Base-by-base conservation (phyloP, 2,797 vertebrate genomes). In the Discoglossus pictus region DNA sequence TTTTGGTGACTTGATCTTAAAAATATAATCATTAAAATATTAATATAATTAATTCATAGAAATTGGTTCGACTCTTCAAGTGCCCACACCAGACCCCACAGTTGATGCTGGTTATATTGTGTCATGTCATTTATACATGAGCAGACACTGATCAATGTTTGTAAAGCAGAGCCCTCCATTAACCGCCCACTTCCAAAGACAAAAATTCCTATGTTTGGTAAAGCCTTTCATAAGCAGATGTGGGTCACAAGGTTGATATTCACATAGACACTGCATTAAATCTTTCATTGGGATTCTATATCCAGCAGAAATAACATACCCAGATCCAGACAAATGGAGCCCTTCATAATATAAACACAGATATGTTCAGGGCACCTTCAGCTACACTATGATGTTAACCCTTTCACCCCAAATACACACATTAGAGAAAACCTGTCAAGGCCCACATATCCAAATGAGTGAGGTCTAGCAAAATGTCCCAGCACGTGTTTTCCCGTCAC, bases 131-230 rank as follows among this genome's bases (percentile, higher is more conserved):
- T 53, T 74, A 73, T 39, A 16, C 16, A 51, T 64, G 60, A 65
- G 18, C 46, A 73, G 66, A 40, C 31, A 43, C 2, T 63, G 66
- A 46, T 25, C 55, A 6, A n/a, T 74, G 73, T 78, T 71, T 42
- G 36, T 61, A 74, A 18, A 47, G 18, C n/a, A 1, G 31, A 35
- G n/a, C 55, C 1, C 0, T 74, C 1, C 5, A 3, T 15, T 7
- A 55, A 9, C 21, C 2, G 1, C 13, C 17, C 11, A 12, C 34
- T 53, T 48, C 76, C 25, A 16, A 55, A 73, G n/a, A 43, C n/a
- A 43, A 52, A 40, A 0, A 6, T 56, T 46, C 1, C 66, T 68
- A 58, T 59, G 13, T 54, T 1, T 42, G 7, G 9, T 0, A 0
- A 2, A 58, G 6, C 1, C 4, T 61, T 77, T 65, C 13, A 56